Evolutionary conservation across 37 sponge, comb jelly and placozoan species (phyloP).

Genomic region (Dysidea cf. avara): DNA sequence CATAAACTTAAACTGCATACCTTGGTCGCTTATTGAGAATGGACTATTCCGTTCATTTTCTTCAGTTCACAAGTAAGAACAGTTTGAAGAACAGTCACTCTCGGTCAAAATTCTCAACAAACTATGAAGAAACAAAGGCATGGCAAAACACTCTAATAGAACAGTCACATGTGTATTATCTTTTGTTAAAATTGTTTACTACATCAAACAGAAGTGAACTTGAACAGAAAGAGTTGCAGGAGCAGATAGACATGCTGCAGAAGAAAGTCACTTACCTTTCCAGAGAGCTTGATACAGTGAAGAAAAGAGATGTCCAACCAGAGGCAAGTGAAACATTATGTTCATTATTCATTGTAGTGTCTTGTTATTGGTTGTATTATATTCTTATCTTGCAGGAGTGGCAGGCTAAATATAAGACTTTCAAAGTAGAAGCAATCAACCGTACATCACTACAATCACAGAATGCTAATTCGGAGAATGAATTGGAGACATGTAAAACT

Average conservation of each 20-base stretch:
- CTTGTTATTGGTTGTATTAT: neutral
- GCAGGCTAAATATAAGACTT: neutral
- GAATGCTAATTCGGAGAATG: neutral
- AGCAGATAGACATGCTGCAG: conserved; percentile 6
- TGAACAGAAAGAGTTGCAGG: too few species aligned
- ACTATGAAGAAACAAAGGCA: too few species aligned
- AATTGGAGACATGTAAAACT: neutral
- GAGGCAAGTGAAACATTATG: neutral
- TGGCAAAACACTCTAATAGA: too few species aligned
- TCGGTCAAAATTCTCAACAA: too few species aligned
- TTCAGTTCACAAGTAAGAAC: too few species aligned
- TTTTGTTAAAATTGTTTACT: too few species aligned
- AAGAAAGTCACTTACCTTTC: conserved; percentile 24
- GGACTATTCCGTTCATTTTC: too few species aligned
- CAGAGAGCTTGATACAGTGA: conserved; percentile 18
- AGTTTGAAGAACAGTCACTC: too few species aligned
- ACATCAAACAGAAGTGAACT: neutral
- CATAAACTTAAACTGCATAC: too few species aligned
- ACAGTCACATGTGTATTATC: too few species aligned
- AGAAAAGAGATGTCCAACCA: neutral
- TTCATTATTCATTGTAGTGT: too few species aligned
- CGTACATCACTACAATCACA: neutral
- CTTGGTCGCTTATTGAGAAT: too few species aligned
- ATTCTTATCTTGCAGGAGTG: neutral
- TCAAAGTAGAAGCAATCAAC: neutral